These are phyloP conservation scores for Myotis myotis DNA, from an alignment of 2,797 vertebrate genomes.

Conservation along the genomic window DNA sequence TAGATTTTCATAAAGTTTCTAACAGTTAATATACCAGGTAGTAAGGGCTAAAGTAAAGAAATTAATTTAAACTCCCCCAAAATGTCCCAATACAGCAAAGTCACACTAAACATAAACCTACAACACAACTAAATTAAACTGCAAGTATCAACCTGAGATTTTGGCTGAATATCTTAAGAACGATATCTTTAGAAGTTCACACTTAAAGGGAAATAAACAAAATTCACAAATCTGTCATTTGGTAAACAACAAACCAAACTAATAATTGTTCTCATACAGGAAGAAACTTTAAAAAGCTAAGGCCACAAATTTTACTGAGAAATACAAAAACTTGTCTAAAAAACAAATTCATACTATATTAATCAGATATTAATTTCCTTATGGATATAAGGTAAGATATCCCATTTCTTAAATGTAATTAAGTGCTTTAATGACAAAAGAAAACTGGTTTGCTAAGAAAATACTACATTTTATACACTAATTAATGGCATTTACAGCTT, in stretches of 20 bases:
- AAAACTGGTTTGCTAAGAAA: not conserved
- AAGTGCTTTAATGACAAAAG: not conserved
- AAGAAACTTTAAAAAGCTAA: not conserved
- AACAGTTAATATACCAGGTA: not conserved
- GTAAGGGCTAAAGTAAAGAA: not conserved
- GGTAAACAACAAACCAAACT: not conserved
- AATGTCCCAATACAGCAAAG: not conserved
- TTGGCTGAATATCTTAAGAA: not conserved
- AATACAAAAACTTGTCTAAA: not conserved
- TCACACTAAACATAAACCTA: not conserved
- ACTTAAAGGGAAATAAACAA: conserved; percentile 4
- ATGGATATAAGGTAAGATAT: not conserved
- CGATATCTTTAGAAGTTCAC: not conserved
- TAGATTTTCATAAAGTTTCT: not conserved
- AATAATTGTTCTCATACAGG: not conserved
- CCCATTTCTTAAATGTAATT: not conserved
- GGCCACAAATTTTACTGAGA: not conserved
- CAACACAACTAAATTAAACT: conserved; percentile 1
- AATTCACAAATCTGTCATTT: conserved; percentile 15
- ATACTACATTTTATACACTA: not conserved
- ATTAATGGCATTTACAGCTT: not conserved
- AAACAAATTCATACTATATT: not conserved
- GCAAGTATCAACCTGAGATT: not conserved
- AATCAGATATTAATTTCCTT: not conserved
- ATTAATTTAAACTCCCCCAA: not conserved